Base-by-base conservation (phyloP, 2,888 invertebrate species). In the Panzeria rudis region DNA sequence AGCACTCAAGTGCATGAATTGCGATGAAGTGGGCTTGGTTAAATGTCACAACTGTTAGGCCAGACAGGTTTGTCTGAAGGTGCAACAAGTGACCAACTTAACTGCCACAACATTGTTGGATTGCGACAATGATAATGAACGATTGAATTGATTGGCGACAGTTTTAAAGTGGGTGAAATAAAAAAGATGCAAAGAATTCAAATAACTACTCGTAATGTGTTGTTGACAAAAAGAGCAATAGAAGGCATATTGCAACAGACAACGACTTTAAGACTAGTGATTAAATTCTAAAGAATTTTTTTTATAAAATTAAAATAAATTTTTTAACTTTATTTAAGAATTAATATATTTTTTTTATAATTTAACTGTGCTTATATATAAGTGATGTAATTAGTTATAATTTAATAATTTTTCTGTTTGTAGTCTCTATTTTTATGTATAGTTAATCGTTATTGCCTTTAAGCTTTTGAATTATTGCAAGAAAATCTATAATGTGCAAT, bases 11-110 rank as follows among this genome's bases (percentile, higher is more conserved):
- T 98, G 98, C 93, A 97, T 97, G 96, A 97, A 97, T 92, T 98
- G 98, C 93, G 98, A 99, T 91, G 98, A 98, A 93, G 98, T 97
- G 78, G 99, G 98, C 62, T 94, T 99, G 66, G 96, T 98, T 52
- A 95, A 96, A 89, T 99, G 98, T 93, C 96, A 96, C 89, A 94
- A 95, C 86, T 99, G 99, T 93, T 96, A 92, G 72, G 17, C 56
- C 20, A 59, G 44, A 44, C 72, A 73, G 35, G 17, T 44, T n/a
- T 15, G 29, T n/a, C 32, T 32, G n/a, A 35, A 73, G 32, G 44
- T 20, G 50, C 77, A 79, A 66, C 44, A 76, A 38, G 29, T 73
- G 77, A 69, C 56, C 62, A 64, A 73, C 62, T 75, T 52, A 59
- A 68, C 54, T 41, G 69, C 59, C 50, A 78, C 77, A 47, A 59